These are phyloP conservation scores for Drosophila prostipennis DNA, from an alignment of 2,888 invertebrate species.

Conservation along the genomic window DNA sequence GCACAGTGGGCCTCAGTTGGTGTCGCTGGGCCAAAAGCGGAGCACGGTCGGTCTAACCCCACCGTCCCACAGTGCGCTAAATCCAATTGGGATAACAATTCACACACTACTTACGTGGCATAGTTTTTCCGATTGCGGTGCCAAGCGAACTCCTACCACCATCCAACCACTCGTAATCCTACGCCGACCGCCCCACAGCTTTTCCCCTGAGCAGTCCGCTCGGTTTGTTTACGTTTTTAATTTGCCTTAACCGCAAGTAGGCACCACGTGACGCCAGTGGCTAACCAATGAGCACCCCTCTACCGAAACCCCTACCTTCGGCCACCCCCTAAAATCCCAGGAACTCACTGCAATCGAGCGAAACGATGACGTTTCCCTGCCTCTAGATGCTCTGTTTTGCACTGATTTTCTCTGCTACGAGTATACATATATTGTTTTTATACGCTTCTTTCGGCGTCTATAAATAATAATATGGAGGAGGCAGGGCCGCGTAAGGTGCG, in stretches of 20 bases:
- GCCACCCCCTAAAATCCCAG: background rate
- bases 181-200: background rate
- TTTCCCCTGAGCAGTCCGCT: conserved; percentile 18
- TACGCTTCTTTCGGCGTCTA: conserved; percentile 54
- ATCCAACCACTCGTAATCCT: conserved; percentile 2
- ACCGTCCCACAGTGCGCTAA: conserved; percentile 1
- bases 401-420: conserved; percentile 29
- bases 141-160: conserved; percentile 1
- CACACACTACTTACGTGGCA: conserved; percentile 17
- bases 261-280: conserved; percentile 61
- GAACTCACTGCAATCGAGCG: conserved; percentile 25
- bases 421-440: conserved; percentile 65
- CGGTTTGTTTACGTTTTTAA: conserved; percentile 70
- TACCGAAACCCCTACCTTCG: background rate
- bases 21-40: background rate
- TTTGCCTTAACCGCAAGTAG: conserved; percentile 57
- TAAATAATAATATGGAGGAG: conserved; percentile 60
- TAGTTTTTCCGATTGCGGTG: conserved; percentile 7
- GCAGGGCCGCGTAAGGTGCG: conserved; percentile 6
- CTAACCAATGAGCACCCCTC: conserved; percentile 41
- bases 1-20: background rate
- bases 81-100: conserved; percentile 25
- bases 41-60: background rate
- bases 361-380: conserved; percentile 39
- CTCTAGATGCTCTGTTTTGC: conserved; percentile 14